Conservation (phyloP, 2,888 invertebrate species). For the Nomada hirtipes region DNA sequence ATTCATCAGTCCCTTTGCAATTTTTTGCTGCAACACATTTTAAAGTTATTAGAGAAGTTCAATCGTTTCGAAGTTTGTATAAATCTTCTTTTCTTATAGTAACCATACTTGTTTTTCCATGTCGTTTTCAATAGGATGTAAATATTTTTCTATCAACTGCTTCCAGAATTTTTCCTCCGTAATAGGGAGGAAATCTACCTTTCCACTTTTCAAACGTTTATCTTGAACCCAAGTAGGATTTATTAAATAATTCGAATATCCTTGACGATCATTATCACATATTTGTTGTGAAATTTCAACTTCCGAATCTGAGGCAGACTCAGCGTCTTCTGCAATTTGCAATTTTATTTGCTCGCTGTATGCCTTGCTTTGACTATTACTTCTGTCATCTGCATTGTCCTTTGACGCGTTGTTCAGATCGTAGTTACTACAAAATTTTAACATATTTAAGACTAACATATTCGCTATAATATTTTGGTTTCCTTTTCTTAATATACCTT, state of each 20-base stretch:
- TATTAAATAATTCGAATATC: conserved; percentile 82
- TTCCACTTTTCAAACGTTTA: conserved; percentile 87
- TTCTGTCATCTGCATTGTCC: conserved; percentile 2
- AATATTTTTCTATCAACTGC: conserved; percentile 90
- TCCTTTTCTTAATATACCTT: conserved; percentile 71
- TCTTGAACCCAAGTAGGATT: conserved; percentile 90
- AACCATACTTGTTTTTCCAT: conserved; percentile 86
- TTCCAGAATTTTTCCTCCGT: conserved; percentile 92
- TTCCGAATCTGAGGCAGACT: conserved; percentile 44
- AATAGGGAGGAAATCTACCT: conserved; percentile 88
- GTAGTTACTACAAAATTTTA: conserved; percentile 16
- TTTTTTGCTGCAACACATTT: conserved; percentile 79
- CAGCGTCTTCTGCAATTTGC: neutral
- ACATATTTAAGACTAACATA: conserved; percentile 5
- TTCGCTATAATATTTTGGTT: conserved; percentile 1
- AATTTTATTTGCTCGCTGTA: conserved; percentile 1
- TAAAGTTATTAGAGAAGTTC: neutral
- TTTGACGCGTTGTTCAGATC: neutral
- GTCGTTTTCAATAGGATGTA: conserved; percentile 90
- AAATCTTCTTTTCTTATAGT: neutral
- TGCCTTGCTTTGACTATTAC: neutral
- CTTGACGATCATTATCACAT: neutral
- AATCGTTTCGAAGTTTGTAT: neutral
- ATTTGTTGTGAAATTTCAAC: conserved; percentile 37
- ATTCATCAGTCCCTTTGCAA: conserved; percentile 84